Base-by-base conservation (phyloP, 1,140 invertebrate species). In the Drosophila burlai region DNA sequence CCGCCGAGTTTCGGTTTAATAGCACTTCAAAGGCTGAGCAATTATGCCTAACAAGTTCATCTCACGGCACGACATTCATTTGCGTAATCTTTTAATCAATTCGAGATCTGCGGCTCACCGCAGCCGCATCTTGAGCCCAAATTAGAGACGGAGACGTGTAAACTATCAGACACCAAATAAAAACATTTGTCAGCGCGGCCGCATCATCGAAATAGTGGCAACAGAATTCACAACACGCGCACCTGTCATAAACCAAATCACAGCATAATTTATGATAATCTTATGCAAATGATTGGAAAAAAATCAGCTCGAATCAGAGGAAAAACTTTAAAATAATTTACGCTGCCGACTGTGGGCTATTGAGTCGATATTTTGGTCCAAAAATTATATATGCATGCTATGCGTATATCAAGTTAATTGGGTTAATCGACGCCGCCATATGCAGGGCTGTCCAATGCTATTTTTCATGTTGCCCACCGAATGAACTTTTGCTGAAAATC, bases 391-490 rank as follows among this genome's bases (percentile, higher is more conserved):
- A 89, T 87, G 76, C 68, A 89, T 71, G 81, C 74, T 89, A 59
- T 89, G 81, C 77, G 68, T 89, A 78, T 77, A 84, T 89, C 84
- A 89, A 83, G 81, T 81, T 89, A 87, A 87, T 89, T 87, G 81
- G 84, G 83, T 87, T 87, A 87, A 87, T 84, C 83, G 76, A 67
- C 61, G 54, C 60, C 59, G 52, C 73, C 69, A 67, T 62, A 46
- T 63, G 59, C 55, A 49, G 76, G 34, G 62, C 66, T 49, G 62
- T 52, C 54, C 42, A 31, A 79, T n/a, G 43, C 47, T 67, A 63
- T 78, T 78, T 71, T 71, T 60, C 42, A 75, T 73, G 31, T 49
- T 65, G 26, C 61, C 43, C 21, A 15, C 49, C 18, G 34, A 15
- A 45, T 49, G 18, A 54, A 66, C 21, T 40, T 26, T 24, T 38